Evolutionary conservation across 2,797 vertebrate genomes (phyloP).

Genomic region (Zalophus californianus): DNA sequence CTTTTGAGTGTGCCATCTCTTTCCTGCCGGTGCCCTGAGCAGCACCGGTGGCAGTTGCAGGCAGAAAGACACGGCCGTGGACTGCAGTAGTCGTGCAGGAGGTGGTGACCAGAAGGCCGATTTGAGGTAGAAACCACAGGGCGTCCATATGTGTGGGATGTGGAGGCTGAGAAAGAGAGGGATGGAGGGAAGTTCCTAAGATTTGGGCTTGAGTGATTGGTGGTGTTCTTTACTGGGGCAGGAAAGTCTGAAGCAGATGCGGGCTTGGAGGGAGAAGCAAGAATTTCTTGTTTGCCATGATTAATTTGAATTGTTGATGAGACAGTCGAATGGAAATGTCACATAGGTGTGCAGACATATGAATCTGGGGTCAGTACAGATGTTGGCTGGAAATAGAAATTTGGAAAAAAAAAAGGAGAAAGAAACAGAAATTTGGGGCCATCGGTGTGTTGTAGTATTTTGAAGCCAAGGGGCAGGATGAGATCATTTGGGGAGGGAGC

Average conservation of each 20-base stretch:
- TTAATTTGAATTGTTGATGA: neutral
- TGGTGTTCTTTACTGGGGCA: neutral
- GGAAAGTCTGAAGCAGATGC: neutral
- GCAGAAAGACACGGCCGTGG: neutral
- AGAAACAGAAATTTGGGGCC: neutral
- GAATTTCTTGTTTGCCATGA: neutral
- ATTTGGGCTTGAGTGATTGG: neutral
- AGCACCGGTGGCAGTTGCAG: neutral
- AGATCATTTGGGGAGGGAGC: neutral
- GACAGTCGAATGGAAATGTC: neutral
- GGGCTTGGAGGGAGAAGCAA: neutral
- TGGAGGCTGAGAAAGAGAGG: neutral
- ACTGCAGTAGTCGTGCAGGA: neutral
- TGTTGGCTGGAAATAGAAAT: constrained; percentile 20
- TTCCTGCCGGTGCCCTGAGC: neutral
- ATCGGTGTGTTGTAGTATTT: neutral
- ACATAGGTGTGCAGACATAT: neutral
- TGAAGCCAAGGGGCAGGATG: neutral
- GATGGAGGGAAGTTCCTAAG: neutral
- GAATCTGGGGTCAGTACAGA: constrained; percentile 22
- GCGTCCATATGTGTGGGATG: neutral
- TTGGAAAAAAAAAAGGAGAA: neutral
- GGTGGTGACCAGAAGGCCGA: neutral
- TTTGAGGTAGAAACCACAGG: neutral
- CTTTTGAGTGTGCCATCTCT: neutral